Base-by-base conservation (phyloP, 35 echinoderm and acorn worm species). In the Ophiothrix spiculata region DNA sequence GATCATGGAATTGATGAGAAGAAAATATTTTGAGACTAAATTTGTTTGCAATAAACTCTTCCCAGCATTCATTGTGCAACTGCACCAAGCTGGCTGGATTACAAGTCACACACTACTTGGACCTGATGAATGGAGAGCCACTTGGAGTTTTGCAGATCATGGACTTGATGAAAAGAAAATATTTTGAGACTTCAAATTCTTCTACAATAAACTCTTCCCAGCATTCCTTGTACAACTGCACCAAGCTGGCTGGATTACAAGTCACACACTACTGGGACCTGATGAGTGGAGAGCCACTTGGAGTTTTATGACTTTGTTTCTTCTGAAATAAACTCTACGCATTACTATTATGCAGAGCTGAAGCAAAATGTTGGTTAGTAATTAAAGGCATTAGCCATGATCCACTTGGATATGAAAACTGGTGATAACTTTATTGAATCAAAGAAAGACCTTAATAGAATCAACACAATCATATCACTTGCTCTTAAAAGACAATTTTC, bases 261-360 rank as follows among this genome's bases (percentile, higher is more conserved):
- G 84, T 83, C 87, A 87, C 4, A 86, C 81, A 32, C 79, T 87
- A 60, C 42, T 97, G 38, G 83, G 91, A 37, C 73, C 87, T 0
- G 90, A 97, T 84, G 94, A 97, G 79, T 97, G 94, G 94, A 83
- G 94, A 77, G 94, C 94, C 10, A 83, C 77, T 54, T 97, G 94
- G 94, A 89, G 75, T 85, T n/a, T n/a, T n/a, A n/a, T n/a, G n/a
- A n/a, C n/a, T n/a, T n/a, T n/a, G n/a, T n/a, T n/a, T n/a, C n/a
- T n/a, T n/a, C n/a, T n/a, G n/a, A n/a, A n/a, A n/a, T n/a, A n/a
- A n/a, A n/a, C n/a, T n/a, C n/a, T n/a, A n/a, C n/a, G n/a, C n/a
- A n/a, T n/a, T n/a, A n/a, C n/a, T n/a, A n/a, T n/a, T n/a, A n/a
- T n/a, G n/a, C n/a, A n/a, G n/a, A n/a, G n/a, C n/a, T n/a, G n/a